Percentiles rank a stretch among this genome's conserved stretches.
Evolutionary conservation across 2,113 vertebrate species (phyloP).

Genomic region (Cephalopholis sonnerati): DNA sequence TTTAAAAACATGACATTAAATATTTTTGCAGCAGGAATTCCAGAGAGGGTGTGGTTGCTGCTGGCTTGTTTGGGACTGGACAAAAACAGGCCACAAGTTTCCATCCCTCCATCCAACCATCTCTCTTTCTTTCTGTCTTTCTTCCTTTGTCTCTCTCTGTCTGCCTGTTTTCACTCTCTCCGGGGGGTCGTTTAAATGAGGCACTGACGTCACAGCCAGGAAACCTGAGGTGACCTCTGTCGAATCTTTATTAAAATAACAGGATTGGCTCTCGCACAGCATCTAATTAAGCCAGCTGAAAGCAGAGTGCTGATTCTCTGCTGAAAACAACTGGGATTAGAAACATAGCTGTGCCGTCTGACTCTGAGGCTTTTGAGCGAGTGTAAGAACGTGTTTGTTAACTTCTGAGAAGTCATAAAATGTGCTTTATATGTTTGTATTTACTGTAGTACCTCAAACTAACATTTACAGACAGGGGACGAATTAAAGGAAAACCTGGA

Average conservation of each 20-base stretch:
- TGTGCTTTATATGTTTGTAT: conserved; percentile 23
- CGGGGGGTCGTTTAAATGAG: conserved; percentile 52
- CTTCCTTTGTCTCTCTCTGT: conserved; percentile 41
- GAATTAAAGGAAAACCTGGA: too few relatives aligned
- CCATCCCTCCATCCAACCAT: conserved; percentile 51
- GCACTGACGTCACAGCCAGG: conserved; percentile 53
- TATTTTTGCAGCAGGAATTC: conserved; percentile 77
- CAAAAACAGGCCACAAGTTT: conserved; percentile 76
- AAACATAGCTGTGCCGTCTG: background rate
- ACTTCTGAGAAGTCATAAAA: conserved; percentile 36
- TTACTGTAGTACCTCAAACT: conserved; percentile 15
- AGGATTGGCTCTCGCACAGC: conserved; percentile 25
- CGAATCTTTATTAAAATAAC: conserved; percentile 55
- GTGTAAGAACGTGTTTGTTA: background rate
- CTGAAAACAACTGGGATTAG: conserved; percentile 30
- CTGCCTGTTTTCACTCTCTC: conserved; percentile 59
- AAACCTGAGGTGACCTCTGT: conserved; percentile 62
- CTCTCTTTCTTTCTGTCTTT: conserved; percentile 19
- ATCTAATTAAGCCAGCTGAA: conserved; percentile 43
- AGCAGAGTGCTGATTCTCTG: conserved; percentile 2
- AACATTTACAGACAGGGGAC: background rate
- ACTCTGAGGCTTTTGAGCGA: background rate
- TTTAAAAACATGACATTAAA: conserved; percentile 63
- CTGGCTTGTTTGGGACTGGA: conserved; percentile 68
- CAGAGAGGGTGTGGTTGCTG: conserved; percentile 79